These are phyloP conservation scores for Candidula unifasciata DNA, from an alignment of 2,888 invertebrate species.

Conservation along the genomic window DNA sequence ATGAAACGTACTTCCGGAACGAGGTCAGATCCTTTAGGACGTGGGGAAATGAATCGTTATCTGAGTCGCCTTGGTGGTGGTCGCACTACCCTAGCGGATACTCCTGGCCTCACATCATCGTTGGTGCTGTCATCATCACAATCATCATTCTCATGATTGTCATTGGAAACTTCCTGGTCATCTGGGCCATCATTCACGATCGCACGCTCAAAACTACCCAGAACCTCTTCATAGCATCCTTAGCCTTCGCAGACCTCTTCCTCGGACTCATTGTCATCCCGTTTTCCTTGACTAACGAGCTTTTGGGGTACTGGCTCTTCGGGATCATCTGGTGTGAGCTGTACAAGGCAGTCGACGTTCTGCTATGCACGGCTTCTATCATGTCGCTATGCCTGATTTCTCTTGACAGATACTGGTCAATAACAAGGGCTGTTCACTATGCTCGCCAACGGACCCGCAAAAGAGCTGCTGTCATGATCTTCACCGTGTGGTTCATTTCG, in stretches of 20 bases:
- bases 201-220: conserved; percentile 96
- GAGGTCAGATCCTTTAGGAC: background rate
- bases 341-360: conserved; percentile 91
- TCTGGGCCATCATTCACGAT: conserved; percentile 96
- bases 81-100: conserved; percentile 87
- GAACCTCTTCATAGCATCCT: conserved; percentile 97
- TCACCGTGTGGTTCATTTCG: conserved; percentile 94
- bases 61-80: conserved; percentile 30
- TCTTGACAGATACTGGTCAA: conserved; percentile 97
- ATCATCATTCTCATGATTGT: conserved; percentile 95
- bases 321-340: conserved; percentile 97
- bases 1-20: conserved; percentile 20
- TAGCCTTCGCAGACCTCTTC: conserved; percentile 97
- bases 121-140: conserved; percentile 87
- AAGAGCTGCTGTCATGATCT: conserved; percentile 94
- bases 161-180: conserved; percentile 97
- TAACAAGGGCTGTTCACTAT: conserved; percentile 94
- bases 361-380: conserved; percentile 96
- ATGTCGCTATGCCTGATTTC: conserved; percentile 98
- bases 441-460: conserved; percentile 94
- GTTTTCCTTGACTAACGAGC: conserved; percentile 95
- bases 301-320: conserved; percentile 99
- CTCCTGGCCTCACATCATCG: conserved; percentile 91
- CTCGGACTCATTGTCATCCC: conserved; percentile 97
- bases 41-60: background rate